Percentiles rank a stretch among this genome's conserved stretches.
Evolutionary conservation across 2,888 invertebrate species (phyloP).

Genomic region (Zhengitettix transpicula): DNA sequence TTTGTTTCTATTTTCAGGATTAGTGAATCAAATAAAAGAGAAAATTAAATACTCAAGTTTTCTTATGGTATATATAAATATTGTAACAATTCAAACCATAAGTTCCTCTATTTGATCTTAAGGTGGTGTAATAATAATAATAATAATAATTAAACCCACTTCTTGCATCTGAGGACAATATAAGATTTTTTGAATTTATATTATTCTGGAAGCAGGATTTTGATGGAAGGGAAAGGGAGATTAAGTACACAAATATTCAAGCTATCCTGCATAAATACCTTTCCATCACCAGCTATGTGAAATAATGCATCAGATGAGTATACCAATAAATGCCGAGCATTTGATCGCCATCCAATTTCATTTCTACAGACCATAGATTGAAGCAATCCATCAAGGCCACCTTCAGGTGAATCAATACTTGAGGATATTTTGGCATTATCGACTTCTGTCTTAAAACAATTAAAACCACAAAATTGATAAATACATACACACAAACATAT

Average conservation of each 20-base stretch:
- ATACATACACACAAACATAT: too few relatives aligned
- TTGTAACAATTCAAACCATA: too few relatives aligned
- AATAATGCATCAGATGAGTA: slow-evolving; percentile 44
- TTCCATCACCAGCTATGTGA: slow-evolving; percentile 45
- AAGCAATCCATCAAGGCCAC: slow-evolving; percentile 45
- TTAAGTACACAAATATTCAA: not conserved
- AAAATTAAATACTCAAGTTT: too few relatives aligned
- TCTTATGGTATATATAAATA: too few relatives aligned
- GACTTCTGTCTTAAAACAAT: slow-evolving; percentile 18
- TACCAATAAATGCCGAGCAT: slow-evolving; percentile 36
- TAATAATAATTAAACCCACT: too few relatives aligned
- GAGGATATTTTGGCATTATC: slow-evolving; percentile 30
- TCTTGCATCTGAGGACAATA: too few relatives aligned
- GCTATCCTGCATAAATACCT: slow-evolving; percentile 24
- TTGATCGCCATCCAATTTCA: slow-evolving; percentile 37
- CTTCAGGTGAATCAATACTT: slow-evolving; percentile 41
- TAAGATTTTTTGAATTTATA: not conserved
- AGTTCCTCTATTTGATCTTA: too few relatives aligned
- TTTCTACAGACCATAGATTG: slow-evolving; percentile 34
- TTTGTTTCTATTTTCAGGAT: too few relatives aligned
- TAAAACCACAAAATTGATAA: too few relatives aligned
- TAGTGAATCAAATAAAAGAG: too few relatives aligned
- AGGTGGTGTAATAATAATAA: too few relatives aligned
- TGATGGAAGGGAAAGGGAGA: not conserved
- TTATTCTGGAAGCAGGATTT: not conserved